Base-by-base conservation (phyloP, 2,888 invertebrate genomes). In the Stenodema calcarata region DNA sequence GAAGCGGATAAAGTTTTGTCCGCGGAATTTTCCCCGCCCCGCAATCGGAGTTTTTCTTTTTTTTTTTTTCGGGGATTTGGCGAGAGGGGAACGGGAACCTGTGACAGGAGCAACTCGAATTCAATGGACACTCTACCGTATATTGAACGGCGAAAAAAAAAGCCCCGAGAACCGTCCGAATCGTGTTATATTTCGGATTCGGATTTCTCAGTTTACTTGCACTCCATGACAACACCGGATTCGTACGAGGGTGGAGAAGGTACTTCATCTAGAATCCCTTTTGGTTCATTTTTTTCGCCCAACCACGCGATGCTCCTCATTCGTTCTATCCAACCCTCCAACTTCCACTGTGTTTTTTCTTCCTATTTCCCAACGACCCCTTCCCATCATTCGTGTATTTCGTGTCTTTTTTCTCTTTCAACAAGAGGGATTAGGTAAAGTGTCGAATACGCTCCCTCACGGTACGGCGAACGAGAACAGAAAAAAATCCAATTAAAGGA, bases 401-500 rank as follows among this genome's bases (percentile, higher is more conserved):
- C 62, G 2, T 41, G 73, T 73, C 73, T 73, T 73, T 35, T 35
- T 73, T 73, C 73, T 73, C 35, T 35, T 35, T 73, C n/a, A 16
- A 30, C n/a, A 41, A 30, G 35, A 73, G 73, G 73, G 73, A 73
- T 73, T 73, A 73, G 73, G 30, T 44, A 78, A 44, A 78, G 78
- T 78, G 78, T 78, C 78, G 78, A 78, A 78, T 78, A 62, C 42
- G 44, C 78, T 14, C 78, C 16, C 44, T 42, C 27, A 35, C 35
- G 7, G 27, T 6, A 23, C 4, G 23, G 62, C 54, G 62, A 23
- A 62, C 62, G 44, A 44, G 18, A 9, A 44, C n/a, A n/a, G 44
- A 23, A 78, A 62, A 75, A 78, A 78, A 78, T 78, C 78, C 78
- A 78, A 78, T 78, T 78, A 78, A 78, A 78, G 44, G 78, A 78